phyloP scores from a whole-genome alignment of 1,140 invertebrate genomes.

The Saccostrea glomerata region DNA sequence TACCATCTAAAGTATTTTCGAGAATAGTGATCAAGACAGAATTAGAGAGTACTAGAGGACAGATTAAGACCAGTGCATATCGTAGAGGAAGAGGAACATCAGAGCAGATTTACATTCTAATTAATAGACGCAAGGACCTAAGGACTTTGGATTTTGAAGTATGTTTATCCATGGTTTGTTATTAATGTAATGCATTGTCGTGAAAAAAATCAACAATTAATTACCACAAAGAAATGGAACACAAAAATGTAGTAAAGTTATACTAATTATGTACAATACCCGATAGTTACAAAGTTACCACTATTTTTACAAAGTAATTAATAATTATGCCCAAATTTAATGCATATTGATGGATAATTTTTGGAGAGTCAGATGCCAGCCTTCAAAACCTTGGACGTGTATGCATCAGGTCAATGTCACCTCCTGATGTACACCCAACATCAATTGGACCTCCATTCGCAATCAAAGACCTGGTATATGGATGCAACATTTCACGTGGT shows the following conservation, averaged over 20 bases:
- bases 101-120: too few relatives aligned
- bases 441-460: not conserved
- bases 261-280: not conserved
- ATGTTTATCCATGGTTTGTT: not conserved
- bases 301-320: not conserved
- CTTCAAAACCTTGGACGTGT: not conserved
- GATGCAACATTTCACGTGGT: slow-evolving; percentile 17
- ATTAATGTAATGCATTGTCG: too few relatives aligned
- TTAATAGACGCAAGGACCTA: not conserved
- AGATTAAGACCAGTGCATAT: too few relatives aligned
- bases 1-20: too few relatives aligned
- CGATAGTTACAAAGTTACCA: not conserved
- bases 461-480: slow-evolving; percentile 34
- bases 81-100: too few relatives aligned
- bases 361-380: not conserved
- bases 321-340: not conserved
- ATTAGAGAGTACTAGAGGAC: too few relatives aligned
- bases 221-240: not conserved
- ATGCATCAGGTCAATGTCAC: not conserved
- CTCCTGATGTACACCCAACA: not conserved
- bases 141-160: not conserved
- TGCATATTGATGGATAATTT: not conserved
- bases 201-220: too few relatives aligned
- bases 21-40: too few relatives aligned
- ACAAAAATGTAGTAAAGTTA: not conserved